Evolutionary conservation across 2,888 invertebrate genomes (phyloP), one percentile per base, ranked within the genome.

Genomic region (Scaptomyza parva): DNA sequence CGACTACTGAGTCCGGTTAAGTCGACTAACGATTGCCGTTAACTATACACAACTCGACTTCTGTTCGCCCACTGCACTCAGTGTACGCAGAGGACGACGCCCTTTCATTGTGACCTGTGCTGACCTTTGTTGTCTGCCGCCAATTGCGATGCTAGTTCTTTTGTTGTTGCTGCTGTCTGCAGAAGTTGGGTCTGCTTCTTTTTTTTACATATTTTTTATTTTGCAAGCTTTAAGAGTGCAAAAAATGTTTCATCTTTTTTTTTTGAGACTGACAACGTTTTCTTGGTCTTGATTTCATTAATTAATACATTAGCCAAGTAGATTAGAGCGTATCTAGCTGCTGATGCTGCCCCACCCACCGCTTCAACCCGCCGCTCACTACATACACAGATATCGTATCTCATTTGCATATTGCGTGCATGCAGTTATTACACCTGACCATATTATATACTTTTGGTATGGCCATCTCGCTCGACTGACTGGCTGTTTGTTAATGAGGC

Each of bases 21-120:
- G 11, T 18, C 43, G 18, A 14, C 62, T 45, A 30, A 30, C 61
- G 52, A 28, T 37, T 53, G 24, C 43, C 47, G 47, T 30, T 17
- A 28, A 45, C 47, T 47, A 12, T 28, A 12, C 20, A 12, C 17
- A 33, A 33, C 45, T 57, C 39, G 18, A 60, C 30, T n/a, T 17
- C 37, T 9, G 37, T 37, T 37, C 33, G 47, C 70, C 73, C 22
- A 45, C 35, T 30, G 39, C 57, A 69, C 61, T 69, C 35, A 11
- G 8, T 59, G 58, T 48, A 59, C 60, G 68, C 66, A 90, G 86
- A 91, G 92, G 90, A 91, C 91, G 92, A 92, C 92, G 92, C 91
- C 92, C 92, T 92, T 90, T 90, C 88, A 89, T 87, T 90, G 88
- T 92, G 92, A 92, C 91, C 92, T 92, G 91, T 73, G 88, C 90